Evolutionary conservation across 2,888 invertebrate genomes (phyloP), one percentile per base, ranked within the genome.

Genomic region (Amiota mariae): DNA sequence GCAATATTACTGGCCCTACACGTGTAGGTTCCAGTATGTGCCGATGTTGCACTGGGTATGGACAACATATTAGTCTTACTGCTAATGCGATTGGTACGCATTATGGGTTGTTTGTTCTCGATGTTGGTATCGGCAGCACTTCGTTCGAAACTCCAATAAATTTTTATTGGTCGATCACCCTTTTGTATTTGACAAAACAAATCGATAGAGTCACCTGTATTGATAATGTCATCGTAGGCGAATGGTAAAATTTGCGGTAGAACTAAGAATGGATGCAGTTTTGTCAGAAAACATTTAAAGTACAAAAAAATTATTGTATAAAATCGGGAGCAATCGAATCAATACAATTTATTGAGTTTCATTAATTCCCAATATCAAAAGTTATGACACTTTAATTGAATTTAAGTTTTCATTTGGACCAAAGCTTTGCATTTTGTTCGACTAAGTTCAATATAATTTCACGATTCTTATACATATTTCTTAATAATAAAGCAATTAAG

Each of bases 191-290:
- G 93, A 90, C 95, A 95, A 79, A 93, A 92, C 80, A 94, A 91
- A 82, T 93, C 93, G 77, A 93, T 92, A 84, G 93, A 93, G 89
- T 94, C 94, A 75, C 93, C 94, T 77, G 92, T 92, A 88, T 94
- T 94, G 87, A 93, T 92, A 79, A 93, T 92, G 80, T 93, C 93
- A 83, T 95, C 94, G 86, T 94, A 95, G 79, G 92, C 91, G 90
- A 96, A 95, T 78, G 95, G 94, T 89, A 93, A 92, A 88, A 95
- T 94, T 91, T 93, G 93, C 79, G 95, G 95, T 88, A 92, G 91
- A 90, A 95, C 95, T 95, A 91, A 71, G 36, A 36, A 36, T 36
- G 36, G 6, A 36, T 36, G 36, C 4, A 36, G 8, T 36, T 36
- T 36, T 36, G 36, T 36, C 36, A 36, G 36, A 2, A 36, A 36